Evolutionary conservation across 2,113 vertebrate genomes (phyloP).

Genomic region (Prochilodus magdalenae): DNA sequence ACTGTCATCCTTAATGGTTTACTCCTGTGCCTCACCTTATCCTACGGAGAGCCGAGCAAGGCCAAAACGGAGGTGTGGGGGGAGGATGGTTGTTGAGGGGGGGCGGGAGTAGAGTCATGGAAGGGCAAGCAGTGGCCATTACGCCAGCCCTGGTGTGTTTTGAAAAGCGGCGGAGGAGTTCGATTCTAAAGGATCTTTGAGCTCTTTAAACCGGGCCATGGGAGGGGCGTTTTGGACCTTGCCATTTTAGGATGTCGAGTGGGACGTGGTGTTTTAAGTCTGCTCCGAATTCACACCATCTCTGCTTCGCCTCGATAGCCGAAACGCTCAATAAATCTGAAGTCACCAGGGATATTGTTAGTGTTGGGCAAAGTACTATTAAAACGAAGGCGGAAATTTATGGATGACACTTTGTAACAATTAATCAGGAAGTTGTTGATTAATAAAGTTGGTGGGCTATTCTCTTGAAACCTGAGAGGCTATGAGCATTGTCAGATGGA

Average conservation of each 20-base stretch:
- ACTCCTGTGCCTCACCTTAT: conserved; percentile 90
- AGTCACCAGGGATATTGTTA: conserved; percentile 99
- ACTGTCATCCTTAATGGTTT: conserved; percentile 99
- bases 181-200: conserved; percentile 33
- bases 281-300: background rate
- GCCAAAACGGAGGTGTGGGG: conserved; percentile 40
- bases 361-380: conserved; percentile 98
- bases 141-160: conserved; percentile 39
- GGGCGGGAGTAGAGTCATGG: conserved; percentile 36
- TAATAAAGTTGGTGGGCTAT: conserved; percentile 99
- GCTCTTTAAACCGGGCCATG: conserved; percentile 13
- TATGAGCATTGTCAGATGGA: conserved; percentile 96
- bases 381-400: conserved; percentile 96
- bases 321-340: conserved; percentile 96
- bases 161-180: conserved; percentile 50
- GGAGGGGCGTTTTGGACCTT: conserved; percentile 5
- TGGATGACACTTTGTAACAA: conserved; percentile 97
- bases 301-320: conserved; percentile 77
- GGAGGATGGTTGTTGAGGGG: conserved; percentile 21
- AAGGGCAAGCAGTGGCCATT: conserved; percentile 56
- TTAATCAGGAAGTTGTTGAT: conserved; percentile 97
- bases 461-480: conserved; percentile 96
- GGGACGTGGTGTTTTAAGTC: conserved; percentile 61
- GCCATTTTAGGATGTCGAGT: conserved; percentile 58
- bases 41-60: conserved; percentile 74